These are phyloP conservation scores for Leucosticte australis DNA, from an alignment of 2,113 vertebrate genomes.

Conservation along the genomic window DNA sequence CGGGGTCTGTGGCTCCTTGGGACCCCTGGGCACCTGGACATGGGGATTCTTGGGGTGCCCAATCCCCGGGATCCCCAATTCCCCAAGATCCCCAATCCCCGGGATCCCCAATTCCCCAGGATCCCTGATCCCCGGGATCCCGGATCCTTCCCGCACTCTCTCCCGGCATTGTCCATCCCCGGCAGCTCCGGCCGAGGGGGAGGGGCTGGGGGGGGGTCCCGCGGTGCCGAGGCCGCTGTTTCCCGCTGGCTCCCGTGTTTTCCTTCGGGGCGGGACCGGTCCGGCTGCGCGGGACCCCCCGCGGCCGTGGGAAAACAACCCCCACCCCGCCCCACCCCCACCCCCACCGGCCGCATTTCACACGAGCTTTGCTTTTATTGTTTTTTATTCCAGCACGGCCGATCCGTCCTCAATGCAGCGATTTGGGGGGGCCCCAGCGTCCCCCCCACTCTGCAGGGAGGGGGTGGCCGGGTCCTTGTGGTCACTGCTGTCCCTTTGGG, in stretches of 20 bases:
- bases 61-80: neutral
- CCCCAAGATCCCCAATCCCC: neutral
- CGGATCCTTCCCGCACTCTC: accelerated
- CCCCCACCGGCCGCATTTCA: neutral
- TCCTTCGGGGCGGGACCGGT: neutral
- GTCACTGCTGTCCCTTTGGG: neutral
- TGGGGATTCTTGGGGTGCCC: too few species aligned
- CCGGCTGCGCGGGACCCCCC: neutral
- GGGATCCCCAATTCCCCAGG: too few species aligned
- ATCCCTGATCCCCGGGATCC: accelerated
- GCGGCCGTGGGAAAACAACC: neutral
- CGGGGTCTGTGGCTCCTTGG: accelerated
- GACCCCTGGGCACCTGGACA: accelerated
- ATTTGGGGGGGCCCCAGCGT: neutral
- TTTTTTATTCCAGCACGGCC: neutral
- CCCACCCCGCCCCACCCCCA: neutral
- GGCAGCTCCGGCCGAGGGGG: neutral
- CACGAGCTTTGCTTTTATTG: neutral
- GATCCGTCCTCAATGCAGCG: accelerated
- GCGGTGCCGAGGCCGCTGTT: neutral
- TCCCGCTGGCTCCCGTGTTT: neutral
- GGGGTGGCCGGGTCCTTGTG: neutral
- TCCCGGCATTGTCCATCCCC: neutral
- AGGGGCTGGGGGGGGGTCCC: neutral
- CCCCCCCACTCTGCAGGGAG: neutral